These are phyloP conservation scores for Brachypteracias leptosomus DNA, from an alignment of 2,113 vertebrate species.

Conservation along the genomic window DNA sequence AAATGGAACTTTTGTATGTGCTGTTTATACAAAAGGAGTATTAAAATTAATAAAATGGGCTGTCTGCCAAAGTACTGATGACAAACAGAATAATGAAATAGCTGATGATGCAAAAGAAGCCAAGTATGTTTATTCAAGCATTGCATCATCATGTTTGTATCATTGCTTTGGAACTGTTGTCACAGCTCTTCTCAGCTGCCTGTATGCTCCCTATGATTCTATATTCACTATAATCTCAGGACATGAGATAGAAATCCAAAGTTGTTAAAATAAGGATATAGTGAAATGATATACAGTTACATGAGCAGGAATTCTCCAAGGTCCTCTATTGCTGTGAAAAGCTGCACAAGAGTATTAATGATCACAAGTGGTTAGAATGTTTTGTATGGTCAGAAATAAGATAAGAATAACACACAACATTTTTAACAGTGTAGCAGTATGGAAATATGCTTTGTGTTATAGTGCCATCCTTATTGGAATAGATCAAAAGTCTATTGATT, in stretches of 20 bases:
- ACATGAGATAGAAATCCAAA: not conserved
- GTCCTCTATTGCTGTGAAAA: not conserved
- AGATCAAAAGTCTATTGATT: not conserved
- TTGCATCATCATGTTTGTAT: not conserved
- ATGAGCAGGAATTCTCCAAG: not conserved
- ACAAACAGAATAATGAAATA: constrained; percentile 49
- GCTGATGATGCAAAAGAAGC: constrained; percentile 22
- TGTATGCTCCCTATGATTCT: not conserved
- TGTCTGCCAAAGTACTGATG: constrained; percentile 33
- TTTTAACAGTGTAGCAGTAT: not conserved
- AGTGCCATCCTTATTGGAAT: not conserved
- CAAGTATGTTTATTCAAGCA: not conserved
- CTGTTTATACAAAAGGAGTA: constrained; percentile 34
- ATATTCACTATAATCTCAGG: not conserved
- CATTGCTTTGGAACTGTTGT: not conserved
- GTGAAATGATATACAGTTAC: not conserved
- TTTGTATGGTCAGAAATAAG: not conserved
- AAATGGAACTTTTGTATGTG: not conserved
- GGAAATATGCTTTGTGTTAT: not conserved
- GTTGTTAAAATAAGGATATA: not conserved
- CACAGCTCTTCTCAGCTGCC: not conserved
- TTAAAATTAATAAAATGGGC: constrained; percentile 34
- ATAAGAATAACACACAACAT: not conserved
- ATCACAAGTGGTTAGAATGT: not conserved
- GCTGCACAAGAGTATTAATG: not conserved